Evolutionary conservation across 2,113 vertebrate genomes (phyloP).

Genomic region (Glareola pratincola): DNA sequence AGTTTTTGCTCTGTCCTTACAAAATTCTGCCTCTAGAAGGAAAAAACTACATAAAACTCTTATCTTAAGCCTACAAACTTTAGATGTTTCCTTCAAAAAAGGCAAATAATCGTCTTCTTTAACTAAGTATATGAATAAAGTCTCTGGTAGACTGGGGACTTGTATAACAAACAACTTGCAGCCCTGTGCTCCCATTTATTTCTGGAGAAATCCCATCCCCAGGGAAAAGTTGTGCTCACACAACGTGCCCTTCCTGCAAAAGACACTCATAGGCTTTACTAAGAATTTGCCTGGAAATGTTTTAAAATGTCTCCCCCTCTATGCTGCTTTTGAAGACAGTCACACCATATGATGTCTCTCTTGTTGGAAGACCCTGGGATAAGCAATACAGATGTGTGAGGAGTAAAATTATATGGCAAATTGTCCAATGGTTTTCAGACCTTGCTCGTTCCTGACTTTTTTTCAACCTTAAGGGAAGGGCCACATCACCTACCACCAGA

Average conservation of each 20-base stretch:
- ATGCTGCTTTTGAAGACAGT: neutral
- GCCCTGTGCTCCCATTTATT: neutral
- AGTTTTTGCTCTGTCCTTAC: neutral
- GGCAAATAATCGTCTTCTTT: neutral
- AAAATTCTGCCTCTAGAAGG: neutral
- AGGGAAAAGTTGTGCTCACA: neutral
- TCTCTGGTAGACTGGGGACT: neutral
- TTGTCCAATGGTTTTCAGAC: neutral
- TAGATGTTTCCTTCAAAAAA: neutral
- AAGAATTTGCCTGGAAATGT: neutral
- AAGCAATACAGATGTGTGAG: neutral
- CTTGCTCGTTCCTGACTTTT: neutral
- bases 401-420: neutral
- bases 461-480: neutral
- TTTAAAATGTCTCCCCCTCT: neutral
- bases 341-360: neutral
- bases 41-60: neutral
- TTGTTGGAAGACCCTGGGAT: neutral
- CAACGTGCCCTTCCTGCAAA: neutral
- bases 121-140: neutral
- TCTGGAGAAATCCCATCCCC: neutral
- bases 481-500: neutral
- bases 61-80: neutral
- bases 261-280: neutral
- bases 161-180: neutral